Percentiles rank a stretch among this genome's conserved stretches.
These are phyloP conservation scores for Acrocephalus scirpaceus DNA, from an alignment of 2,797 vertebrate species.

Conservation along the genomic window DNA sequence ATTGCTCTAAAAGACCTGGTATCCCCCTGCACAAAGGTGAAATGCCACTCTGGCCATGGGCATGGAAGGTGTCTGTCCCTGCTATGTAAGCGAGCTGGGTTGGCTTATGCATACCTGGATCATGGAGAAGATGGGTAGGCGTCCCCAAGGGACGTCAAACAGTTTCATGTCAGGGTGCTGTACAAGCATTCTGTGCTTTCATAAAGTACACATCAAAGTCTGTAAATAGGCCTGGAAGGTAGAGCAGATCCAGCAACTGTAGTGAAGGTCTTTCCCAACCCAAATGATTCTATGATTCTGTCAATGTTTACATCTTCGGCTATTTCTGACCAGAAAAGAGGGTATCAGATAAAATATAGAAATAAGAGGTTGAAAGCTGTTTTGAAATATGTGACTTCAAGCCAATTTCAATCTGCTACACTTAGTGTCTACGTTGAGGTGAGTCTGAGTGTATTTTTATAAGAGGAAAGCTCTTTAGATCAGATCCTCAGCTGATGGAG, in stretches of 20 bases:
- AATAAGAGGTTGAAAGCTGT: background rate
- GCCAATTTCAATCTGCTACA: background rate
- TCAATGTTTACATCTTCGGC: background rate
- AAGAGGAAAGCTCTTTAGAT: background rate
- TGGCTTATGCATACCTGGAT: background rate
- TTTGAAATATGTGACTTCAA: background rate
- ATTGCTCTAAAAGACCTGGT: background rate
- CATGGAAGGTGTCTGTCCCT: background rate
- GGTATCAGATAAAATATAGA: background rate
- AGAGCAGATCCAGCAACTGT: background rate
- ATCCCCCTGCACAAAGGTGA: background rate
- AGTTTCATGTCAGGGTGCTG: accelerated
- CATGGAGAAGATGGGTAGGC: background rate
- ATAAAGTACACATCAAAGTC: background rate
- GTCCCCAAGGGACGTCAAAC: background rate
- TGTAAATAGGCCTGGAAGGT: background rate
- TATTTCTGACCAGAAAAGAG: background rate
- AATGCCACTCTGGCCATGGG: background rate
- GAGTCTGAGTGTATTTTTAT: background rate
- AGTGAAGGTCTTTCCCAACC: background rate
- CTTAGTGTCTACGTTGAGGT: background rate
- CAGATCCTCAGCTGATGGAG: background rate
- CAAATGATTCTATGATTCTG: background rate
- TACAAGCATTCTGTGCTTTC: background rate
- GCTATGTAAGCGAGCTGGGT: background rate